Conservation (phyloP, 2,113 vertebrate genomes). For the Plecturocebus donacophilus region DNA sequence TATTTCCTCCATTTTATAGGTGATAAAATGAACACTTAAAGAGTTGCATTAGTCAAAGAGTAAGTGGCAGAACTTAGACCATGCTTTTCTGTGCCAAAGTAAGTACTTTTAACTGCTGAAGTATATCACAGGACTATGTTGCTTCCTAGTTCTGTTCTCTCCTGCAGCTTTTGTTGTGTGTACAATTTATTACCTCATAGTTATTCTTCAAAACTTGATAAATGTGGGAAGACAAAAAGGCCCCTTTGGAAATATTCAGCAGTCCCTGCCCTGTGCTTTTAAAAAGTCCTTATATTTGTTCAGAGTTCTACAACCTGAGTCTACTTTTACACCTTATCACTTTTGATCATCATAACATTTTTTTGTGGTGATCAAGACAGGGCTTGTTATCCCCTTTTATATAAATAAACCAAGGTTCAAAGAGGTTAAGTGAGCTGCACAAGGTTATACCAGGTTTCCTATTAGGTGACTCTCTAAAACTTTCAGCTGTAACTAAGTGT, state of each 20-base stretch:
- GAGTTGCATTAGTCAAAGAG: background rate
- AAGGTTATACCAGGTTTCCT: background rate
- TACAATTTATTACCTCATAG: background rate
- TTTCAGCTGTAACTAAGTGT: background rate
- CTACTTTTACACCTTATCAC: background rate
- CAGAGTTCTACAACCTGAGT: background rate
- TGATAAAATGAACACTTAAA: background rate
- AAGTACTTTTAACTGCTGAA: slow-evolving; percentile 8
- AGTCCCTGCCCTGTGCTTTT: background rate
- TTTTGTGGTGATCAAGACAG: background rate
- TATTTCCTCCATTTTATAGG: slow-evolving; percentile 33
- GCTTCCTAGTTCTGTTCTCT: background rate
- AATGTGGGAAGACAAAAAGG: background rate
- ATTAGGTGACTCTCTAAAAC: background rate
- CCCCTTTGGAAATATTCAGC: background rate
- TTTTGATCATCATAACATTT: background rate
- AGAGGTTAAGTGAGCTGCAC: background rate
- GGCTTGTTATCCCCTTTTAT: background rate
- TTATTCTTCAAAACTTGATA: background rate
- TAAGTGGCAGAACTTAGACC: slow-evolving; percentile 6
- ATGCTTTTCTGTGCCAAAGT: background rate
- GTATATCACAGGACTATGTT: background rate
- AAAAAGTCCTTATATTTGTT: background rate
- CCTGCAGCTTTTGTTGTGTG: background rate
- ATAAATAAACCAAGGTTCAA: background rate